Conservation (phyloP, 2,113 vertebrate species). For the Leuciscus idus region DNA sequence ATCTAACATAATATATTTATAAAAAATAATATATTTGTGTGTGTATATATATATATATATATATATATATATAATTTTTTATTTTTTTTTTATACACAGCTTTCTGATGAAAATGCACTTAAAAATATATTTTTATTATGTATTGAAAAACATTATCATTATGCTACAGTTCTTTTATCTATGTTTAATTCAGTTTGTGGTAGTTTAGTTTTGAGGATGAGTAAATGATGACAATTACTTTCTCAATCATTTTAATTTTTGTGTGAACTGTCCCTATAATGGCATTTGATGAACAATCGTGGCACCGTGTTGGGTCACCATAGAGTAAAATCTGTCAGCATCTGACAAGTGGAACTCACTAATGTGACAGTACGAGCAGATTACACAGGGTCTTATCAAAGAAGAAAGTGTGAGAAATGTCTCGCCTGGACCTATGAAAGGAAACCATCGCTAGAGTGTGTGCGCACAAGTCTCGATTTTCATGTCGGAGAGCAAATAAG, state of each 20-base stretch:
- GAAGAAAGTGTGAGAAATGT: background rate
- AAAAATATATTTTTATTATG: background rate
- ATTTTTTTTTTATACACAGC: background rate
- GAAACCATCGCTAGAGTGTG: constrained; percentile 8
- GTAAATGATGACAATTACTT: too few species aligned
- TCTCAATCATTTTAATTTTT: too few species aligned
- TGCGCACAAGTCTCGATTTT: constrained; percentile 43
- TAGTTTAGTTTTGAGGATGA: too few species aligned
- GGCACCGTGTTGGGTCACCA: background rate
- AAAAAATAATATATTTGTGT: too few species aligned
- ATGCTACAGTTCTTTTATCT: background rate
- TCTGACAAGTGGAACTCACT: background rate
- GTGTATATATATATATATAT: too few species aligned
- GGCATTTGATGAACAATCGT: too few species aligned
- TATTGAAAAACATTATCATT: background rate
- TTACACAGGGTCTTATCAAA: background rate
- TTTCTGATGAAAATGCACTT: background rate
- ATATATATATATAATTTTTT: too few species aligned
- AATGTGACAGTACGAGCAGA: background rate
- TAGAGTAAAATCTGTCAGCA: background rate
- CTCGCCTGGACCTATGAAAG: background rate
- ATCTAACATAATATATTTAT: too few species aligned
- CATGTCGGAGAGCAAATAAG: constrained; percentile 43
- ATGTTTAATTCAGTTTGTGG: background rate
- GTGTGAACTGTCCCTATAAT: too few species aligned